Conservation (phyloP, 1,140 invertebrate species). For the Mesaphorura yosii region DNA sequence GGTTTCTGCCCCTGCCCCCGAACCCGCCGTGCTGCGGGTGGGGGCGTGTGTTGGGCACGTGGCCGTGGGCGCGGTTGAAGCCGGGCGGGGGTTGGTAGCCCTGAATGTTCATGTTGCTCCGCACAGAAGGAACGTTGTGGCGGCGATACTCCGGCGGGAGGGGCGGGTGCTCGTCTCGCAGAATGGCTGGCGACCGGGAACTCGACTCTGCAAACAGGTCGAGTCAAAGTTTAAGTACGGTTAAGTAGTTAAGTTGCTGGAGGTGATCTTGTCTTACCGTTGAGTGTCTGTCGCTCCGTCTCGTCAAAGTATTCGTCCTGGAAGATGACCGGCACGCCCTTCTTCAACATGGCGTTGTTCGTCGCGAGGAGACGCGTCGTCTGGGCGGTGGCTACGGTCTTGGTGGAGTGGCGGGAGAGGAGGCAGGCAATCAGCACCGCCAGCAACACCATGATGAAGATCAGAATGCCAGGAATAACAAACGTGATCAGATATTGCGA, state of each 20-base stretch:
- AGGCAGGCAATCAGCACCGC: slow-evolving; percentile 78
- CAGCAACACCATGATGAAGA: slow-evolving; percentile 73
- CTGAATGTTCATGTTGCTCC: slow-evolving; percentile 5
- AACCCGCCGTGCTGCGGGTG: slow-evolving; percentile 50
- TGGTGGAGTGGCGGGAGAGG: slow-evolving; percentile 54
- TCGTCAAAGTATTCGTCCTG: slow-evolving; percentile 72
- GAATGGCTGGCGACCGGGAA: slow-evolving; percentile 60
- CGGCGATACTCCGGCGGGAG: slow-evolving; percentile 63
- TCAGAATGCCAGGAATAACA: slow-evolving; percentile 77
- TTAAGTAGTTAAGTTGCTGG: not conserved
- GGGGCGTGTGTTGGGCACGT: slow-evolving; percentile 32
- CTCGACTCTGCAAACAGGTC: slow-evolving; percentile 15
- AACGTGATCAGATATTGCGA: slow-evolving; percentile 82
- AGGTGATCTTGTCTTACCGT: not conserved
- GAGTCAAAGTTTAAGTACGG: not conserved
- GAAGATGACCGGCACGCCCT: slow-evolving; percentile 88
- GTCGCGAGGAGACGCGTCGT: slow-evolving; percentile 48
- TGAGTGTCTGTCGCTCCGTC: not conserved
- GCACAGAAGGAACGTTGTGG: slow-evolving; percentile 36
- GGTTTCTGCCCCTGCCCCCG: slow-evolving; percentile 52
- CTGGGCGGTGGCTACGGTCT: slow-evolving; percentile 49
- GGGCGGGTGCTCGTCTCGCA: slow-evolving; percentile 85
- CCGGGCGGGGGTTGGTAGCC: not conserved
- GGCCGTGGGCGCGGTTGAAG: slow-evolving; percentile 31
- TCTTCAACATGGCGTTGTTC: slow-evolving; percentile 75